phyloP scores from a whole-genome alignment of 2,113 vertebrate species.

The Trogon surrucura region DNA sequence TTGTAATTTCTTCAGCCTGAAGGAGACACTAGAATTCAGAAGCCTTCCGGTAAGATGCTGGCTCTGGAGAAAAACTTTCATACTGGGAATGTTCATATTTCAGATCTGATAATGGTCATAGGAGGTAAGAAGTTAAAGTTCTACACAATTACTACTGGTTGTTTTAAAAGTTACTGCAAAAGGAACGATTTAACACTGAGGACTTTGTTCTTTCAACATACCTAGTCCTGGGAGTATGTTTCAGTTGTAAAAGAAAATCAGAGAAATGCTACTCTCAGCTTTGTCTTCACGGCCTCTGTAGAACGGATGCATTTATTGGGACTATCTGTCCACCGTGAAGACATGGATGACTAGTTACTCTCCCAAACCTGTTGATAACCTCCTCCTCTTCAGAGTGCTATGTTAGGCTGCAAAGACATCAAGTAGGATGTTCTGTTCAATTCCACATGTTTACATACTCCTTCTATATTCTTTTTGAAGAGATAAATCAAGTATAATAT shows the following conservation, averaged over 20 bases:
- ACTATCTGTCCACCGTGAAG: background rate
- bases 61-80: background rate
- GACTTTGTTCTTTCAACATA: background rate
- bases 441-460: background rate
- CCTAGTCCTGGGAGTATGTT: background rate
- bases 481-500: background rate
- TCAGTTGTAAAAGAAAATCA: background rate
- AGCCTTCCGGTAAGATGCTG: background rate
- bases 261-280: background rate
- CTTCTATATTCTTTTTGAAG: background rate
- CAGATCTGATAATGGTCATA: background rate
- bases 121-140: background rate
- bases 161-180: background rate
- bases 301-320: background rate
- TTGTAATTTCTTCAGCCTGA: background rate
- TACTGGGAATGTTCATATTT: background rate
- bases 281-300: background rate
- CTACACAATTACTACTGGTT: background rate
- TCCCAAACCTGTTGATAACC: background rate
- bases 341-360: background rate
- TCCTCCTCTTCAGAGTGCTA: background rate
- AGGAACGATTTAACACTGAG: background rate
- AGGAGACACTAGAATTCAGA: background rate
- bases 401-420: background rate
- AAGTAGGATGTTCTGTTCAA: background rate